These are phyloP conservation scores for Olivierus martensii DNA, from an alignment of 1,140 invertebrate genomes.

Conservation along the genomic window DNA sequence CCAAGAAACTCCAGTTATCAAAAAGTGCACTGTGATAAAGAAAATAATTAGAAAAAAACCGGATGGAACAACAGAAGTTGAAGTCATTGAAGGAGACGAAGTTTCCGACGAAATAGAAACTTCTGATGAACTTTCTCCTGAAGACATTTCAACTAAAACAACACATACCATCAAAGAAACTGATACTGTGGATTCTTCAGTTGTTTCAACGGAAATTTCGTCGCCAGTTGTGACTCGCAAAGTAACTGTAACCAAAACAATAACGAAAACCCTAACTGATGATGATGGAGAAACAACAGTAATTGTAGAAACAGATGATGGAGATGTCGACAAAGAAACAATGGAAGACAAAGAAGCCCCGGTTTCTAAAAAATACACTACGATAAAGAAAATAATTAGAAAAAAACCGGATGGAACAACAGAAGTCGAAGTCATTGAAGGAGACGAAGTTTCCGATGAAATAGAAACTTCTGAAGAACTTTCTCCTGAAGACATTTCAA, in stretches of 20 bases:
- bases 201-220: too few relatives aligned
- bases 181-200: too few relatives aligned
- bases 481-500: too few relatives aligned
- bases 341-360: not conserved
- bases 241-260: too few relatives aligned
- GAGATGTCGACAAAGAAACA: slow-evolving; percentile 2
- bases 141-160: too few relatives aligned
- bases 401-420: not conserved
- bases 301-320: not conserved
- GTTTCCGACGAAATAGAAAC: too few relatives aligned
- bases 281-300: slow-evolving; percentile 2
- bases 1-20: not conserved
- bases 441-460: not conserved
- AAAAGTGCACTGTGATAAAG: not conserved
- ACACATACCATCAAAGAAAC: too few relatives aligned
- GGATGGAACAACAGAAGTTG: slow-evolving; percentile 14
- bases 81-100: too few relatives aligned
- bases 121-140: too few relatives aligned
- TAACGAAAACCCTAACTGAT: not conserved
- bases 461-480: too few relatives aligned
- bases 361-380: too few relatives aligned
- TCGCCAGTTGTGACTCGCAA: too few relatives aligned
- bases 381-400: not conserved
- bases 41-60: slow-evolving; percentile 21
- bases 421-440: not conserved